Conservation (phyloP, 2,113 vertebrate species). For the Rhinichthys klamathensis region DNA sequence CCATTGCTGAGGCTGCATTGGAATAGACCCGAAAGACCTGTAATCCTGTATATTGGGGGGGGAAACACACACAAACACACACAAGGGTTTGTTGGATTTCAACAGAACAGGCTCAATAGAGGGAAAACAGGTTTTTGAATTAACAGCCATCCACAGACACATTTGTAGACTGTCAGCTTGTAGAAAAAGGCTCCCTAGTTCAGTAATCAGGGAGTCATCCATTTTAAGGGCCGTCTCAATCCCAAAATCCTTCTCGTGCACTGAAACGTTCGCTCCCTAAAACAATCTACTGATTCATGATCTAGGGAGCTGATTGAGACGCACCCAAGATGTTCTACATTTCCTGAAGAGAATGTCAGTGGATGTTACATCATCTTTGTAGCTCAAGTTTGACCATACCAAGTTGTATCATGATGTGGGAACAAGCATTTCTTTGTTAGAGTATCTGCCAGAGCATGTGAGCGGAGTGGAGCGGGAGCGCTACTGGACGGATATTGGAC, state of each 20-base stretch:
- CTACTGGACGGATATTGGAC: too few relatives aligned
- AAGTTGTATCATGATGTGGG: background rate
- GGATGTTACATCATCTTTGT: background rate
- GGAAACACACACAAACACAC: too few relatives aligned
- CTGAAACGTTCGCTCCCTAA: too few relatives aligned
- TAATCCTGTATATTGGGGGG: slow-evolving; percentile 80
- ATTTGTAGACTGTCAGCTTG: background rate
- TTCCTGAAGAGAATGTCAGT: background rate
- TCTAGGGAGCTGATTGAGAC: too few relatives aligned
- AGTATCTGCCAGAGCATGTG: too few relatives aligned
- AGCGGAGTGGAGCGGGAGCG: too few relatives aligned
- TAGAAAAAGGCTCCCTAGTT: too few relatives aligned
- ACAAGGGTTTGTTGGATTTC: background rate
- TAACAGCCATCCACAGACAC: background rate
- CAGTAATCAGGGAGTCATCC: too few relatives aligned
- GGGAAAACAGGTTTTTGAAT: background rate
- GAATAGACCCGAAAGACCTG: slow-evolving; percentile 86
- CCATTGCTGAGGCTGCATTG: slow-evolving; percentile 88
- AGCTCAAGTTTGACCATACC: too few relatives aligned
- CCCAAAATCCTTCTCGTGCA: too few relatives aligned
- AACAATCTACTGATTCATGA: too few relatives aligned
- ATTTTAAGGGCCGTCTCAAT: too few relatives aligned
- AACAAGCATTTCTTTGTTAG: background rate
- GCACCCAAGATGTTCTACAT: background rate
- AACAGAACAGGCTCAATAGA: background rate